Conservation (phyloP, 2,797 vertebrate genomes). For the Bovichtus diacanthus region DNA sequence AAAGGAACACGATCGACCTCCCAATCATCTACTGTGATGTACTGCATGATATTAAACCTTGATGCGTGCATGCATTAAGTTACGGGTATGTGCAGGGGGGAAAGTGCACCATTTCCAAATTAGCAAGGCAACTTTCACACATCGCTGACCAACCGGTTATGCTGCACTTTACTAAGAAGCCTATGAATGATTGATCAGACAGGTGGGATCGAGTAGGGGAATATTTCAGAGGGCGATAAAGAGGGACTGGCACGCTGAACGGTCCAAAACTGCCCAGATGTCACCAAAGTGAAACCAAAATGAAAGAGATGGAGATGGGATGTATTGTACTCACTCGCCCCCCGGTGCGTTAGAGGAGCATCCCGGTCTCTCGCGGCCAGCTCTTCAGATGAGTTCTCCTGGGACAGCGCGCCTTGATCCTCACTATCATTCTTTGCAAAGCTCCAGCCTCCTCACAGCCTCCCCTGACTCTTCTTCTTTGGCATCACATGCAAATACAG, state of each 20-base stretch:
- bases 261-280: constrained; percentile 40
- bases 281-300: constrained; percentile 29
- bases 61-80: constrained; percentile 49
- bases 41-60: constrained; percentile 45
- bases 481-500: constrained; percentile 57
- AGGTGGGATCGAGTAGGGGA: constrained; percentile 65
- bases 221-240: constrained; percentile 10
- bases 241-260: constrained; percentile 1
- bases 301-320: neutral
- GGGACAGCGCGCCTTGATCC: constrained; percentile 81
- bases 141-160: constrained; percentile 41
- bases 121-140: constrained; percentile 64
- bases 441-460: constrained; percentile 72
- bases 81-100: constrained; percentile 21
- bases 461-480: constrained; percentile 54
- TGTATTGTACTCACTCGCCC: constrained; percentile 76
- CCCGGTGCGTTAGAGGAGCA: constrained; percentile 77
- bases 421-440: constrained; percentile 75
- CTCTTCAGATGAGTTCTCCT: constrained; percentile 80
- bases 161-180: constrained; percentile 56
- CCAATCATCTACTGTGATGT: constrained; percentile 24
- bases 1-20: constrained; percentile 59
- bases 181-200: constrained; percentile 73
- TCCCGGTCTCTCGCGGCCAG: constrained; percentile 74
- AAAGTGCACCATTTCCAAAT: constrained; percentile 53